Evolutionary conservation across 2,797 vertebrate genomes (phyloP).

Genomic region (Gymnodraco acuticeps): DNA sequence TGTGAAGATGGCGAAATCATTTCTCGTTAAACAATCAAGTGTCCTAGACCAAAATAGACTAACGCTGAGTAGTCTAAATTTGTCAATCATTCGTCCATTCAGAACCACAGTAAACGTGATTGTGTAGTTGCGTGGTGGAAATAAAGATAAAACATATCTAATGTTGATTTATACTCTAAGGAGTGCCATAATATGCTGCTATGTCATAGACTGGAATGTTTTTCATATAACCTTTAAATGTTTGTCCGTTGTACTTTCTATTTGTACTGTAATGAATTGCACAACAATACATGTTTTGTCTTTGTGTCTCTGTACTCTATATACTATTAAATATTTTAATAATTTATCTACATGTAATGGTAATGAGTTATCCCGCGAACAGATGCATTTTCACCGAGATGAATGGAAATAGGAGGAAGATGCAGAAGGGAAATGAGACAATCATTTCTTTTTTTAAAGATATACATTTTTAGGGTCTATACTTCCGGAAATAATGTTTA

Average conservation of each 20-base stretch:
- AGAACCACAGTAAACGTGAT: slow-evolving; percentile 70
- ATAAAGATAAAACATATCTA: slow-evolving; percentile 57
- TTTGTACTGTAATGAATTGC: slow-evolving; percentile 82
- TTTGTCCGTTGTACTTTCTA: slow-evolving; percentile 62
- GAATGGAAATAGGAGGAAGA: background rate
- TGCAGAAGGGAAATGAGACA: background rate
- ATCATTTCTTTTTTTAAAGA: too few species aligned
- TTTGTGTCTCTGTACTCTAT: slow-evolving; percentile 42
- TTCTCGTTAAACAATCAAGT: slow-evolving; percentile 67
- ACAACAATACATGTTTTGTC: slow-evolving; percentile 78
- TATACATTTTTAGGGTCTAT: background rate
- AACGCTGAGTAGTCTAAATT: slow-evolving; percentile 43
- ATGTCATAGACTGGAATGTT: slow-evolving; percentile 80
- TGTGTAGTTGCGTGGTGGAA: slow-evolving; percentile 59
- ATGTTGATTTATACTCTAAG: slow-evolving; percentile 67
- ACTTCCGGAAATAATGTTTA: background rate
- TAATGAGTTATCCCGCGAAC: background rate
- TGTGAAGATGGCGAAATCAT: slow-evolving; percentile 42
- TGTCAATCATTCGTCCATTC: slow-evolving; percentile 54
- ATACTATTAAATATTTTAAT: slow-evolving; percentile 5
- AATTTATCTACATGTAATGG: background rate
- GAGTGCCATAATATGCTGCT: slow-evolving; percentile 83
- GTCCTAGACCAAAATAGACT: slow-evolving; percentile 63
- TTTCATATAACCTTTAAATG: slow-evolving; percentile 69
- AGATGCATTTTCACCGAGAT: background rate